Base-by-base conservation (phyloP, 2,113 vertebrate genomes). In the Hemichromis elongatus region DNA sequence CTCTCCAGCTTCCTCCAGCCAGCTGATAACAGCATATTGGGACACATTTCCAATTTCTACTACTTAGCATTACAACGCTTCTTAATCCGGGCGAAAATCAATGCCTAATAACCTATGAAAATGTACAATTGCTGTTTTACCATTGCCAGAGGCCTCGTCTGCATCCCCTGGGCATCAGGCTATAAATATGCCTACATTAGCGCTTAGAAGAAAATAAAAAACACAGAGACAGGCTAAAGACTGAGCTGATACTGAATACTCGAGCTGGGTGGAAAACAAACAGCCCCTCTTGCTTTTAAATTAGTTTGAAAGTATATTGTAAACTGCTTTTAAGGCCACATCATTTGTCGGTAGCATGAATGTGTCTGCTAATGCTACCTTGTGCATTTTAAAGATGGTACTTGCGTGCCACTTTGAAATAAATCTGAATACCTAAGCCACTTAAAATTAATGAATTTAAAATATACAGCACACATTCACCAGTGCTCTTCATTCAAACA, bases 31-130 rank as follows among this genome's bases (percentile, higher is more conserved):
- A 50, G 88, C 88, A 86, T 53, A 83, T 42, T 19, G 6, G 77
- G 88, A 89, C 89, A 84, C 79, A 91, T 92, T 94, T 92, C 59
- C 89, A 92, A 88, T 92, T 89, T 82, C 83, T 88, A n/a, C 86
- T 89, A 63, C 89, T 91, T 92, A 91, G 90, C 89, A 82, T 91
- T 83, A 84, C 66, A 77, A 54, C 37, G 21, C 86, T 86, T 92
- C 89, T 89, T 95, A 94, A 93, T 93, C 92, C 53, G 1, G 52
- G 70, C 40, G 78, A 84, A 92, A 94, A 93, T 94, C 90, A 82
- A 94, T 94, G 80, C 30, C 77, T 91, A 92, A 92, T 93, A 92
- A 92, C 87, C 77, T 88, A 89, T 86, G 88, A 89, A 94, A 94
- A 93, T 92, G 86, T 94, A 89, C 90, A 90, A 92, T 85, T 89